Evolutionary conservation across 2,113 vertebrate species (phyloP).

Genomic region (Trogon surrucura): DNA sequence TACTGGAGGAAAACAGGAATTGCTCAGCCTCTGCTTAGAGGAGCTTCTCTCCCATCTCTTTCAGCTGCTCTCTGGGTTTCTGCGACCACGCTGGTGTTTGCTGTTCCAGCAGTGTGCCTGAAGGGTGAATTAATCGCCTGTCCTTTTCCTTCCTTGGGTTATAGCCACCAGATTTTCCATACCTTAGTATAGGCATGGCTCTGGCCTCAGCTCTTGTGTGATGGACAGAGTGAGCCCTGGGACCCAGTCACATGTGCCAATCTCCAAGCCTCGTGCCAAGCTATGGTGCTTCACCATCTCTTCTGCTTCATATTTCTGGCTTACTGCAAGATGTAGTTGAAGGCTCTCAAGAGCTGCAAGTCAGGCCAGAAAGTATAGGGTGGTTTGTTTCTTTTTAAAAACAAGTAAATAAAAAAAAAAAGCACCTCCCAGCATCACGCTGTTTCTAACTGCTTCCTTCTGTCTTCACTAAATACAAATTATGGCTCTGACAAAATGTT

Average conservation of each 20-base stretch:
- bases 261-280: too few relatives aligned
- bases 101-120: not conserved
- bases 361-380: slow-evolving; percentile 40
- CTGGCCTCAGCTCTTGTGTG: accelerated
- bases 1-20: accelerated
- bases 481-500: slow-evolving; percentile 60
- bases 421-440: slow-evolving; percentile 59
- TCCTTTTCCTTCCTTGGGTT: too few relatives aligned
- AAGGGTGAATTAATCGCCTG: too few relatives aligned
- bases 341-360: not conserved
- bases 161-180: not conserved
- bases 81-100: too few relatives aligned
- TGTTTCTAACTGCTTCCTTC: slow-evolving; percentile 68
- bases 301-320: too few relatives aligned
- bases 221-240: not conserved
- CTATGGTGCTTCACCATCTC: too few relatives aligned
- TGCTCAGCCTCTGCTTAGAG: not conserved
- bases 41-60: not conserved
- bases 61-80: not conserved
- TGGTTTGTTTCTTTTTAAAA: not conserved
- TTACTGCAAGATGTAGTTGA: not conserved
- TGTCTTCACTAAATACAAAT: slow-evolving; percentile 61
- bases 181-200: slow-evolving; percentile 27
- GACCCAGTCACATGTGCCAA: too few relatives aligned
- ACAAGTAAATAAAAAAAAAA: not conserved